These are phyloP conservation scores for Camponotus fellah DNA, from an alignment of 2,888 invertebrate species.

Conservation along the genomic window DNA sequence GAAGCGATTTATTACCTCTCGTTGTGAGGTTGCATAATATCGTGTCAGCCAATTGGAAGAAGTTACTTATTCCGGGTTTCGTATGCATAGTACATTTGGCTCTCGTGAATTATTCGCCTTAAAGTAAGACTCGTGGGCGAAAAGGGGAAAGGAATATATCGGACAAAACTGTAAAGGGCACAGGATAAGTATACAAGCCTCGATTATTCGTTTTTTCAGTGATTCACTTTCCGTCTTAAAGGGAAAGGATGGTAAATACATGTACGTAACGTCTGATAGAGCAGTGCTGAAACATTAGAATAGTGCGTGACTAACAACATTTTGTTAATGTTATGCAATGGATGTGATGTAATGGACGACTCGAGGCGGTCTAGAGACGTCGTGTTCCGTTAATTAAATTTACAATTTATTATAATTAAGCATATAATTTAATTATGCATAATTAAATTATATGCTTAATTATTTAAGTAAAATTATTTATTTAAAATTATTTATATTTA, in stretches of 20 bases:
- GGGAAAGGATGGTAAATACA: background rate
- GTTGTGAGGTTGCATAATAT: constrained; percentile 41
- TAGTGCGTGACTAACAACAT: constrained; percentile 51
- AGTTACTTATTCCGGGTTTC: constrained; percentile 29
- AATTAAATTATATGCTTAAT: constrained; percentile 12
- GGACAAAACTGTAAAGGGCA: constrained; percentile 14
- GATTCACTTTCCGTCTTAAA: constrained; percentile 18
- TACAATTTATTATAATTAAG: background rate
- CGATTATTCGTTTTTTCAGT: constrained; percentile 10
- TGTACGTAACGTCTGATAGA: constrained; percentile 27
- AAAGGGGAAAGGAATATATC: background rate
- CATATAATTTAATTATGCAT: background rate
- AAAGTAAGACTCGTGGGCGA: background rate
- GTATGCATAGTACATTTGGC: background rate
- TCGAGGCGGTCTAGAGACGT: background rate
- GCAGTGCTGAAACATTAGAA: constrained; percentile 29
- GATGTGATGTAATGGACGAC: constrained; percentile 12
- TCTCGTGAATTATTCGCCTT: background rate
- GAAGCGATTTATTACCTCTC: constrained; percentile 49
- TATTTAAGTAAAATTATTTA: too few relatives aligned
- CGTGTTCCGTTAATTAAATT: constrained; percentile 3
- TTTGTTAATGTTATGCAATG: constrained; percentile 37
- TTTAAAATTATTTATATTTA: too few relatives aligned
- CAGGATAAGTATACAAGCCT: constrained; percentile 32
- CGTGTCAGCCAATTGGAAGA: constrained; percentile 41